Conservation (phyloP, 2,797 vertebrate genomes). For the Phaenicophaeus curvirostris region DNA sequence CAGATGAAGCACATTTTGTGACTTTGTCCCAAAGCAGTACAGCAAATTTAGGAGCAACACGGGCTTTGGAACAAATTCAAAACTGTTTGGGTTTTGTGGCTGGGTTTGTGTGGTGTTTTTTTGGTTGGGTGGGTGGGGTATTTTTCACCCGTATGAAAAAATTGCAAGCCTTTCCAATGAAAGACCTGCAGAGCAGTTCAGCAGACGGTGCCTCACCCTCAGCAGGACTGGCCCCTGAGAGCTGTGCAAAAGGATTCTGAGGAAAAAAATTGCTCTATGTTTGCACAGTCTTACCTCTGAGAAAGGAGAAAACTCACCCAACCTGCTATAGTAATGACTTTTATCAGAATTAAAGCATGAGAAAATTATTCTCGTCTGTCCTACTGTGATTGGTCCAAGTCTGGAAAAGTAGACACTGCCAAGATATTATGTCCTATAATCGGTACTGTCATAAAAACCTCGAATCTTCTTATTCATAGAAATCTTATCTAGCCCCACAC, state of each 20-base stretch:
- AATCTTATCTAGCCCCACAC: neutral
- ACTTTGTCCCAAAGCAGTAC: neutral
- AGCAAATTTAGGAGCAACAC: neutral
- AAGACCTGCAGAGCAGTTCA: neutral
- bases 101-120: neutral
- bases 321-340: neutral
- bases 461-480: neutral
- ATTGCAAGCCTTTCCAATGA: neutral
- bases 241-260: neutral
- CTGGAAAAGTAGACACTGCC: neutral
- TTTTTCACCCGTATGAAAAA: neutral
- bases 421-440: neutral
- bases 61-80: neutral
- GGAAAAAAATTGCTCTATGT: neutral
- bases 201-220: neutral
- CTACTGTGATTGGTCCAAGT: fast-evolving
- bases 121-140: neutral
- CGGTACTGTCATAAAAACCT: neutral
- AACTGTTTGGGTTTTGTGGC: neutral
- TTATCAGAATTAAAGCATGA: neutral
- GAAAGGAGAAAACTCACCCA: constrained; percentile 1
- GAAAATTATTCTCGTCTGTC: neutral
- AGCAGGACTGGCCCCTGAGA: neutral
- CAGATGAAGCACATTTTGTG: neutral
- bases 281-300: neutral